Evolutionary conservation across 2,888 invertebrate genomes (phyloP), one percentile per base, ranked within the genome.

Genomic region (Microctonus brassicae): DNA sequence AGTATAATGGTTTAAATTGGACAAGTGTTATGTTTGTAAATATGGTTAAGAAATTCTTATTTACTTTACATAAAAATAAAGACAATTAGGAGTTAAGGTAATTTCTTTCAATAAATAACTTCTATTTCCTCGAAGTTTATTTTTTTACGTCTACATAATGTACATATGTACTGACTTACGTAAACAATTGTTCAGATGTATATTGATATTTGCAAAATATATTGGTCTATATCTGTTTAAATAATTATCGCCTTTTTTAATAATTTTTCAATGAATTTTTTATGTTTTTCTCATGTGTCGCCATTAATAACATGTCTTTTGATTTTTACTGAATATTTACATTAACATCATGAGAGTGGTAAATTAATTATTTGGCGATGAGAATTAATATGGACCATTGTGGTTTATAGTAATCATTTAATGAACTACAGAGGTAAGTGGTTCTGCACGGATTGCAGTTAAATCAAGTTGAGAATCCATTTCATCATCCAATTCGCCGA

Each of bases 401-500:
- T 29, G 7, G 3, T 29, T 29, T 29, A 5, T 29, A 29, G 7
- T n/a, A n/a, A n/a, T n/a, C n/a, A 29, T 29, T 88, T 86, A 95
- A 89, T 95, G 95, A 76, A 92, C 92, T 79, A 96, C 94, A 68
- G 95, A 91, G 81, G 93, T 94, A 75, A 96, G 88, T 0, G 95
- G 95, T 88, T 96, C 95, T 64, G 95, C 95, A 87, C 94, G 92
- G 78, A 96, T 94, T 79, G 92, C 93, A 29, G 92, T 91, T 79
- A 95, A 90, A 86, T 95, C 95, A 80, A 95, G 87, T 84, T 95
- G 90, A 74, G 95, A 93, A 85, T 96, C 95, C 78, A 95, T 90
- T 74, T 93, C 92, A 84, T 96, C 95, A 83, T 96, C 95, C 80
- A 96, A 91, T 87, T 94, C 93, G 53, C 95, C 95, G 74, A 96